A percentile compares a stretch with the other conserved stretches of the same genome.
Conservation (phyloP, 1,140 invertebrate genomes). For the Tetramorium alpestre region DNA sequence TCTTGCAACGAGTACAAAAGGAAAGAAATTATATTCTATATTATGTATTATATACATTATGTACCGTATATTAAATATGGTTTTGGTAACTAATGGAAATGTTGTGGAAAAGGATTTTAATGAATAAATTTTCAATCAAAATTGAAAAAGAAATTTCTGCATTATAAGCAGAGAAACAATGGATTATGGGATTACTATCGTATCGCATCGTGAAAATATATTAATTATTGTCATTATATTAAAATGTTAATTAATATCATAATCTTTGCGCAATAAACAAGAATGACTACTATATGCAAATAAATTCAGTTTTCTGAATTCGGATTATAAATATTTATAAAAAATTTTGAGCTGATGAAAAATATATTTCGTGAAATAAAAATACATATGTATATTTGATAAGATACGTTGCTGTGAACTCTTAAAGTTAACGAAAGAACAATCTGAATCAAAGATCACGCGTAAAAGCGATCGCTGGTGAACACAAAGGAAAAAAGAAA, state of each 20-base stretch:
- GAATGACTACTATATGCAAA: background rate
- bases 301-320: background rate
- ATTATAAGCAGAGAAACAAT: slow-evolving; percentile 6
- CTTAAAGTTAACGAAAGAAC: background rate
- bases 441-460: background rate
- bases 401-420: background rate
- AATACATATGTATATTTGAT: background rate
- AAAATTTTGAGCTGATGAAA: background rate
- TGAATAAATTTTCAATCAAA: slow-evolving; percentile 45
- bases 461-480: background rate
- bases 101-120: slow-evolving; percentile 42
- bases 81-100: slow-evolving; percentile 44
- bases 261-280: background rate
- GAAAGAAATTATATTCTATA: background rate
- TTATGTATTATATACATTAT: too few species aligned
- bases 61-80: background rate
- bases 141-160: slow-evolving; percentile 14
- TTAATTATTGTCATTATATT: slow-evolving; percentile 43
- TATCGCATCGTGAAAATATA: background rate
- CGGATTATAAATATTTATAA: background rate
- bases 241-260: slow-evolving; percentile 26
- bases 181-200: slow-evolving; percentile 34
- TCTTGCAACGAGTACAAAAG: background rate
- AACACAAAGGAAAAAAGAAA: background rate
- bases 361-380: background rate